These are phyloP conservation scores for Capitulum mitella DNA, from an alignment of 2,888 invertebrate genomes.

Conservation along the genomic window DNA sequence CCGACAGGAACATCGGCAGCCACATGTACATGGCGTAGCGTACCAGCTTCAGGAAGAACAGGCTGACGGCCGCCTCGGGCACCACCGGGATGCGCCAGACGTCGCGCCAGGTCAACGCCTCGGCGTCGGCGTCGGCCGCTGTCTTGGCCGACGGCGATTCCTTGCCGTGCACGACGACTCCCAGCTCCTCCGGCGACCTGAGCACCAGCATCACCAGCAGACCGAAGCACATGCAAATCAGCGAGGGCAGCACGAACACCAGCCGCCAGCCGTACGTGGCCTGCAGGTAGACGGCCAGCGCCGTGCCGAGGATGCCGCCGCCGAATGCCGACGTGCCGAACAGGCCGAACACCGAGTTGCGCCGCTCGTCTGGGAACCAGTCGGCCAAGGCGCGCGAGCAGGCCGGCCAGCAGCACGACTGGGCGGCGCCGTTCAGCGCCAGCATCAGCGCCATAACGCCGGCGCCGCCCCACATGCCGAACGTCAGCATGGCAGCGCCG, in stretches of 20 bases:
- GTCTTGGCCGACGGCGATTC: constrained; percentile 31
- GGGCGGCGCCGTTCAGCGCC: constrained; percentile 45
- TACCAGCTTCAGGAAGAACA: constrained; percentile 48
- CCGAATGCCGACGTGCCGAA: constrained; percentile 48
- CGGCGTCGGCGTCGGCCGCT: not conserved
- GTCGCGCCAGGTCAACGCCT: constrained; percentile 38
- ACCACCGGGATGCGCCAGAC: constrained; percentile 44
- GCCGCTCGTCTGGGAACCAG: constrained; percentile 45
- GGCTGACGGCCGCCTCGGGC: constrained; percentile 44
- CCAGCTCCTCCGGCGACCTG: constrained; percentile 41
- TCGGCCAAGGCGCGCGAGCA: constrained; percentile 45
- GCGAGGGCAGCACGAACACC: constrained; percentile 43
- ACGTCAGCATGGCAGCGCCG: constrained; percentile 42
- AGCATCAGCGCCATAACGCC: constrained; percentile 38
- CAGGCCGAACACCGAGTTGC: constrained; percentile 46
- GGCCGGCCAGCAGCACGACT: constrained; percentile 48
- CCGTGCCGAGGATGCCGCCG: constrained; percentile 46
- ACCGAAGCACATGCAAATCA: constrained; percentile 42
- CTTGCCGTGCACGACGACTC: constrained; percentile 41
- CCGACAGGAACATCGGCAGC: constrained; percentile 47
- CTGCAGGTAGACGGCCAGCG: constrained; percentile 45
- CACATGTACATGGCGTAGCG: constrained; percentile 49
- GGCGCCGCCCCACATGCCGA: constrained; percentile 37
- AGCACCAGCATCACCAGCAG: constrained; percentile 40
- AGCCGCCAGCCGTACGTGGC: constrained; percentile 44